Evolutionary conservation across 2,888 invertebrate species (phyloP).

Genomic region (Parascotia fuliginaria): DNA sequence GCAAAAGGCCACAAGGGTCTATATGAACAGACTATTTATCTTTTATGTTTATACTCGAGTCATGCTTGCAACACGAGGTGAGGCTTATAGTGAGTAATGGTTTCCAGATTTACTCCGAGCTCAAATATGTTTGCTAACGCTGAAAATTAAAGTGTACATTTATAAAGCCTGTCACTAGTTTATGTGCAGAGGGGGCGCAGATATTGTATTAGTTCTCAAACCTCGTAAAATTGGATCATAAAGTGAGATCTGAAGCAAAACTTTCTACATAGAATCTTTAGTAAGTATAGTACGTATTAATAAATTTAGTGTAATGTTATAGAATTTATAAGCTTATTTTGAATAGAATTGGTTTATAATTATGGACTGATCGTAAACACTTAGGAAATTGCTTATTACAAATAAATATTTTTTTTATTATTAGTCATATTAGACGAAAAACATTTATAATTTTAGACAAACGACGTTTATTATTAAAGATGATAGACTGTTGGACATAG

Average conservation of each 20-base stretch:
- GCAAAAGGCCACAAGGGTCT: constrained; percentile 49
- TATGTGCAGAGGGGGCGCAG: constrained; percentile 24
- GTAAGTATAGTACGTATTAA: not conserved
- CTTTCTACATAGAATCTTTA: not conserved
- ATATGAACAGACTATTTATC: constrained; percentile 54
- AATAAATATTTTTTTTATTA: no score
- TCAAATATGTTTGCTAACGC: constrained; percentile 46
- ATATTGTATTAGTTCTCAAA: constrained; percentile 37
- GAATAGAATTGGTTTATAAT: no score
- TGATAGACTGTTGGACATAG: no score
- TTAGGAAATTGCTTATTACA: no score
- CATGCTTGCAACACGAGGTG: constrained; percentile 50
- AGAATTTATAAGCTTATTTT: no score
- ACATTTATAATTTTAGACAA: no score
- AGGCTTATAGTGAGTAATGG: constrained; percentile 56
- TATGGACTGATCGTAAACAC: no score
- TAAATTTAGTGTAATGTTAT: no score
- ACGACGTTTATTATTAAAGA: no score
- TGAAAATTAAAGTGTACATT: constrained; percentile 46
- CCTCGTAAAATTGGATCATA: constrained; percentile 34
- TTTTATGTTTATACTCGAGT: constrained; percentile 48
- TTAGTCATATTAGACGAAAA: no score
- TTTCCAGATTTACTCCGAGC: constrained; percentile 46
- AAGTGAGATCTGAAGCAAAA: constrained; percentile 13
- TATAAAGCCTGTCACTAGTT: constrained; percentile 34